These are phyloP conservation scores for Phengaris arion DNA, from an alignment of 2,888 invertebrate species.

Conservation along the genomic window DNA sequence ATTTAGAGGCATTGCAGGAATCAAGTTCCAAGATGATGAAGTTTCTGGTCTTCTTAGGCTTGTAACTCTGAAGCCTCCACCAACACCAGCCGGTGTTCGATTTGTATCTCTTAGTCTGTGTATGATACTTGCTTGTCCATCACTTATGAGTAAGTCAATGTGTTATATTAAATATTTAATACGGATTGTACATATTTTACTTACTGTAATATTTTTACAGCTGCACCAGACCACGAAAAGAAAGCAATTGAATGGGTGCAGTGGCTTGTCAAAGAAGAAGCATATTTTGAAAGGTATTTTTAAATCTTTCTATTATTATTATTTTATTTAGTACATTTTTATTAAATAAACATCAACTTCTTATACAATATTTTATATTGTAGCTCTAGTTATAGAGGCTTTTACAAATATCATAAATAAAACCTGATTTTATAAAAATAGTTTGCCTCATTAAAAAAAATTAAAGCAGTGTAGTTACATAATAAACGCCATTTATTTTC, in stretches of 20 bases:
- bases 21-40: slow-evolving; percentile 96
- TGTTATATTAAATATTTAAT: slow-evolving; percentile 12
- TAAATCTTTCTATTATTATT: neutral
- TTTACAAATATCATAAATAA: too few species aligned
- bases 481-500: too few species aligned
- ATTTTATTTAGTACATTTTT: neutral
- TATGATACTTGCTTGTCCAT: slow-evolving; percentile 96
- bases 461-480: too few species aligned
- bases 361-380: neutral
- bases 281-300: slow-evolving; percentile 88
- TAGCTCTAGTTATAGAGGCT: neutral
- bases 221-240: slow-evolving; percentile 88
- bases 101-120: slow-evolving; percentile 96
- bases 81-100: slow-evolving; percentile 94
- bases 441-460: too few species aligned
- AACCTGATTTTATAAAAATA: too few species aligned
- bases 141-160: slow-evolving; percentile 81
- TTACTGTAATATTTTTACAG: slow-evolving; percentile 48
- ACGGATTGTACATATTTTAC: neutral
- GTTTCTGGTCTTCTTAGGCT: slow-evolving; percentile 89
- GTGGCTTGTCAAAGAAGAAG: slow-evolving; percentile 94
- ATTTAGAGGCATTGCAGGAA: slow-evolving; percentile 93
- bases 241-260: slow-evolving; percentile 95
- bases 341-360: neutral
- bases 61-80: slow-evolving; percentile 92